These are phyloP conservation scores for Phodopus roborovskii DNA, from an alignment of 2,113 vertebrate genomes.

Conservation along the genomic window DNA sequence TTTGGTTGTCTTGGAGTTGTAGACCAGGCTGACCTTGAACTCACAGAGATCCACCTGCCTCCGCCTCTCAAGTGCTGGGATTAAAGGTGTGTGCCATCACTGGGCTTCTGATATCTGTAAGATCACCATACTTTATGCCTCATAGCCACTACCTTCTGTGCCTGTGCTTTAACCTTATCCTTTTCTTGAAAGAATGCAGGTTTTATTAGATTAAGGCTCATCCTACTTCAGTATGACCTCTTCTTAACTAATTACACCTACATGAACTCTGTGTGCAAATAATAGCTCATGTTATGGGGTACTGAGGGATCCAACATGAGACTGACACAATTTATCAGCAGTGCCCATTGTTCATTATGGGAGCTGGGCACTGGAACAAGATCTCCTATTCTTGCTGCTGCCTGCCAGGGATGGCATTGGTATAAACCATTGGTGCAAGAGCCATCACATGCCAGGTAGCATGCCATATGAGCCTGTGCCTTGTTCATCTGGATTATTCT, in stretches of 20 bases:
- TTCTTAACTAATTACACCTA: fast-evolving
- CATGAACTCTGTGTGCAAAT: not conserved
- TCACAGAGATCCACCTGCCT: no score
- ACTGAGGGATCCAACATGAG: not conserved
- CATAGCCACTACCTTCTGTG: not conserved
- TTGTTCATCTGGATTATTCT: not conserved
- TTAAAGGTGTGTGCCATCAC: no score
- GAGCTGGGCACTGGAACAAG: no score
- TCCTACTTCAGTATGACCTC: fast-evolving
- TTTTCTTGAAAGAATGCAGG: fast-evolving
- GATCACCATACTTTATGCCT: no score
- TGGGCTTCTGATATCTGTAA: no score
- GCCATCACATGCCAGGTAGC: no score
- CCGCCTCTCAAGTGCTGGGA: no score
- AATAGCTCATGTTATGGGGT: fast-evolving
- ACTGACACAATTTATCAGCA: not conserved
- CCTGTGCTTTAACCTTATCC: not conserved
- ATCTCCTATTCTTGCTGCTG: not conserved
- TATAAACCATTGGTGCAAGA: no score
- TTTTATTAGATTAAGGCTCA: fast-evolving
- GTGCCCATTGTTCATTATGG: fast-evolving
- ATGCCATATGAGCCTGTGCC: not conserved
- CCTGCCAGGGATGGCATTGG: not conserved
- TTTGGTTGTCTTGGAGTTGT: no score
- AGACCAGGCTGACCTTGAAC: no score